Evolutionary conservation across 2,888 invertebrate genomes (phyloP).

Genomic region (Chrysolina haemoptera): DNA sequence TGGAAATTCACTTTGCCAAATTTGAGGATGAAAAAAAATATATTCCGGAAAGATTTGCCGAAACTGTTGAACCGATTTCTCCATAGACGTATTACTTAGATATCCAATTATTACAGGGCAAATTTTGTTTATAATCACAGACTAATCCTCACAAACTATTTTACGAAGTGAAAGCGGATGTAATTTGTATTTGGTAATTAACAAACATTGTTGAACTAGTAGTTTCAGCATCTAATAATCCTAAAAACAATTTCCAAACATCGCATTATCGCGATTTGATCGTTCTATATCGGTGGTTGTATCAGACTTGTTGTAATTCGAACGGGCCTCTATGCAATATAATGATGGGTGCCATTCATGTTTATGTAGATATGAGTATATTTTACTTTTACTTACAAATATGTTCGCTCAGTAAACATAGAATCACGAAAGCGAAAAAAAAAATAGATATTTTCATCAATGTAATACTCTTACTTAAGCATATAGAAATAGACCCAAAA

Average conservation of each 20-base stretch:
- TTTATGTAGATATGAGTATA: constrained; percentile 10
- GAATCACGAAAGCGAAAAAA: too few relatives aligned
- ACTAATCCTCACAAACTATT: background rate
- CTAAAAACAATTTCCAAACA: constrained; percentile 1
- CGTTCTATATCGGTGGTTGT: background rate
- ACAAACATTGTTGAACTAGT: background rate
- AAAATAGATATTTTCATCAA: too few relatives aligned
- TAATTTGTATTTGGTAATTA: constrained; percentile 1
- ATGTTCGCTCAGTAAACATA: too few relatives aligned
- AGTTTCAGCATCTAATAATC: constrained; percentile 4
- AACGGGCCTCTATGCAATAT: background rate
- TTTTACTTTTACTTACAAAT: too few relatives aligned
- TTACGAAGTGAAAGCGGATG: background rate
- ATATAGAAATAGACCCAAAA: too few relatives aligned
- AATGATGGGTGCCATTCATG: constrained; percentile 5
- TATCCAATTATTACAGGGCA: too few relatives aligned
- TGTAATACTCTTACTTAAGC: too few relatives aligned
- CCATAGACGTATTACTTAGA: too few relatives aligned
- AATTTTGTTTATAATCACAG: background rate
- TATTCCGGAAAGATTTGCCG: too few relatives aligned
- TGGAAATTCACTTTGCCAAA: too few relatives aligned
- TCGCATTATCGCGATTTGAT: background rate
- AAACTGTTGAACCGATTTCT: too few relatives aligned
- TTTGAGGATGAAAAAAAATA: too few relatives aligned
- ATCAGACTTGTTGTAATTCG: background rate